Conservation (phyloP, 2,888 invertebrate species). For the Mystacides longicornis region DNA sequence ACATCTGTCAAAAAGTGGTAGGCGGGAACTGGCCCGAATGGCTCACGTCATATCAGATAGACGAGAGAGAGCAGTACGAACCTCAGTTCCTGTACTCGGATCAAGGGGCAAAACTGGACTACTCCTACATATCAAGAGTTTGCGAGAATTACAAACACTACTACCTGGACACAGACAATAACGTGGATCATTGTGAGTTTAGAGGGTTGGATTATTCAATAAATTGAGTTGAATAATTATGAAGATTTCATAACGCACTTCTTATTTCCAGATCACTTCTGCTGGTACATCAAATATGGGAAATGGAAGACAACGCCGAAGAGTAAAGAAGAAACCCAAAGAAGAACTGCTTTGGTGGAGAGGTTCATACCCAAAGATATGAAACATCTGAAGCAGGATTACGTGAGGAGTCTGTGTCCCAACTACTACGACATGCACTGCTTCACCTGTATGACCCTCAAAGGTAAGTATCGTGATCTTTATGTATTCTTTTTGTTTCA, state of each 20-base stretch:
- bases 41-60: background rate
- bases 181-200: background rate
- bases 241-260: too few relatives aligned
- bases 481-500: too few relatives aligned
- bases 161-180: background rate
- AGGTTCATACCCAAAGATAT: background rate
- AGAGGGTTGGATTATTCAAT: too few relatives aligned
- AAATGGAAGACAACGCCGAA: background rate
- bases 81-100: background rate
- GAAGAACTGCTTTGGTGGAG: background rate
- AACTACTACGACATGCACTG: background rate
- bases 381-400: background rate
- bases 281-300: slow-evolving; percentile 1
- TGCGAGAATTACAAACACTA: background rate
- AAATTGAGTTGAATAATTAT: too few relatives aligned
- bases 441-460: background rate
- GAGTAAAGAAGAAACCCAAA: background rate
- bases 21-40: background rate
- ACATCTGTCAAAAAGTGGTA: background rate
- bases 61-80: background rate
- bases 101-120: background rate
- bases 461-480: background rate
- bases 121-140: too few relatives aligned
- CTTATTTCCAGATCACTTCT: background rate
- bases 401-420: background rate